phyloP scores from a whole-genome alignment of 2,113 vertebrate genomes.

The Zosterops japonicus region DNA sequence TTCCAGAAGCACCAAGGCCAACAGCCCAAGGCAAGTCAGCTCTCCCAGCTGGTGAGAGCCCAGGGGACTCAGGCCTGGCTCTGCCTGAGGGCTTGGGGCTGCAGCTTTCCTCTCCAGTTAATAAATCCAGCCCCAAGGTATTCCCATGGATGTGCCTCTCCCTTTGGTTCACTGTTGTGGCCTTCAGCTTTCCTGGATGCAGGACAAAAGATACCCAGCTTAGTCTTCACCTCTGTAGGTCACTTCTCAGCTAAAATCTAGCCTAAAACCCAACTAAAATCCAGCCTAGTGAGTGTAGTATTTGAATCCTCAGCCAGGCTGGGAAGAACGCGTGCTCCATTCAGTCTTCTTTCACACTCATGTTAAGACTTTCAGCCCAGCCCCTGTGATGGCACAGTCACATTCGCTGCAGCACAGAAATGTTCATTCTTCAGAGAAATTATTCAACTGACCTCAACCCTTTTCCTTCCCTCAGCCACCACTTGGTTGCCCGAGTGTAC shows the following conservation, averaged over 20 bases:
- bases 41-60: not conserved
- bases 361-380: not conserved
- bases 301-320: not conserved
- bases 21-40: not conserved
- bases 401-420: accelerated
- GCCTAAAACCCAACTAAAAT: not conserved
- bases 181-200: not conserved
- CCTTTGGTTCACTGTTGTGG: not conserved
- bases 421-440: not conserved
- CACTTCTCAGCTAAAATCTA: not conserved
- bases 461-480: constrained; percentile 80
- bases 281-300: not conserved
- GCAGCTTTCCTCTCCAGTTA: not conserved
- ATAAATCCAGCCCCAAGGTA: accelerated
- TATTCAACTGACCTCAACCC: not conserved
- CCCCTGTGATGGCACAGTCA: accelerated
- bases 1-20: not conserved
- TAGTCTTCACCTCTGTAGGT: not conserved
- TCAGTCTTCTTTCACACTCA: not conserved
- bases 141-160: not conserved
- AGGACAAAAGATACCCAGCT: not conserved
- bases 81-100: not conserved
- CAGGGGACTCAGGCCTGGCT: not conserved
- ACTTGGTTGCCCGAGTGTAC: constrained; percentile 93
- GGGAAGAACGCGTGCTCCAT: not conserved